Evolutionary conservation across 2,113 vertebrate genomes (phyloP).

Genomic region (Tinamus guttatus): DNA sequence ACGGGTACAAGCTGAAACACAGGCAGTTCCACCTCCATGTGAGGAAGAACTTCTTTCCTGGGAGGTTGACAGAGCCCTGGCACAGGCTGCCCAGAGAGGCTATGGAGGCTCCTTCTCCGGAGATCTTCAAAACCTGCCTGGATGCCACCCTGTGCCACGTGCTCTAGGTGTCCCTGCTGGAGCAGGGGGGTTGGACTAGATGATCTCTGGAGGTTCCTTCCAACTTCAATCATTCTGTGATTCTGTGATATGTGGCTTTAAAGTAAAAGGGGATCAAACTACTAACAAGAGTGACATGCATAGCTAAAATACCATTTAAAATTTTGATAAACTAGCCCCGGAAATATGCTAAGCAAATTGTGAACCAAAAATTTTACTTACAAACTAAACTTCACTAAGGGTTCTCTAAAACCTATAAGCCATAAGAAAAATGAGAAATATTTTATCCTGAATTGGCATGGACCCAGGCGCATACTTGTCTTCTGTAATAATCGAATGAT

Average conservation of each 20-base stretch:
- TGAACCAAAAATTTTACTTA: neutral
- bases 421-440: neutral
- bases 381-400: neutral
- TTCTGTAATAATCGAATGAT: neutral
- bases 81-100: too few relatives aligned
- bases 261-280: neutral
- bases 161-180: too few relatives aligned
- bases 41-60: too few relatives aligned
- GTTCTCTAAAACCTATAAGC: neutral
- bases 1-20: too few relatives aligned
- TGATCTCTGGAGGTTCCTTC: too few relatives aligned
- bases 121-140: too few relatives aligned
- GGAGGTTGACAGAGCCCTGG: too few relatives aligned
- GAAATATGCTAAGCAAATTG: neutral
- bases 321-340: neutral
- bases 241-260: rapidly evolving
- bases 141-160: too few relatives aligned
- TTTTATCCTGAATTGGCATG: neutral
- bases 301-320: neutral
- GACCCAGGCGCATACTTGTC: neutral
- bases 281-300: neutral
- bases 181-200: too few relatives aligned
- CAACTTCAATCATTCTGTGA: too few relatives aligned
- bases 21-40: too few relatives aligned
- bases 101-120: too few relatives aligned